A percentile compares a stretch with the other conserved stretches of the same genome.
These are phyloP conservation scores for Phasia obesa DNA, from an alignment of 2,888 invertebrate species.

Conservation along the genomic window DNA sequence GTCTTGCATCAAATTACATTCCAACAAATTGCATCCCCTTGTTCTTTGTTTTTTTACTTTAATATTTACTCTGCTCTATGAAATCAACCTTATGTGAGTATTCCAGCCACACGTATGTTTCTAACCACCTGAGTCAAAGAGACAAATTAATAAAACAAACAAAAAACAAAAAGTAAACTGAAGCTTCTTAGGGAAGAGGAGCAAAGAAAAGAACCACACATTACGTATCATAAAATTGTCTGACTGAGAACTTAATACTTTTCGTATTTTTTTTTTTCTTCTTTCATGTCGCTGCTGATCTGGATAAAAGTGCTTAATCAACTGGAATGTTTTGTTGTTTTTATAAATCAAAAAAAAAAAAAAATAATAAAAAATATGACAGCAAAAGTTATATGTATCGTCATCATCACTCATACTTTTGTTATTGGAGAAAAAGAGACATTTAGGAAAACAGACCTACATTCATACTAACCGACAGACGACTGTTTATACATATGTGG, in stretches of 20 bases:
- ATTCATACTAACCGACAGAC: slow-evolving; percentile 46
- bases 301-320: slow-evolving; percentile 80
- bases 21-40: slow-evolving; percentile 77
- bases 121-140: slow-evolving; percentile 59
- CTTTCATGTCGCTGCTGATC: slow-evolving; percentile 64
- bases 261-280: neutral
- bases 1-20: slow-evolving; percentile 78
- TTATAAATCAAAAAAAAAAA: slow-evolving; percentile 17
- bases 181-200: slow-evolving; percentile 32
- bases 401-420: slow-evolving; percentile 54
- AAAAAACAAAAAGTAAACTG: slow-evolving; percentile 29
- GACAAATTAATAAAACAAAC: neutral
- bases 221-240: slow-evolving; percentile 40
- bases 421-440: slow-evolving; percentile 46
- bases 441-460: neutral
- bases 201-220: slow-evolving; percentile 9
- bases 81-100: slow-evolving; percentile 28
- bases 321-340: slow-evolving; percentile 75
- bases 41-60: neutral
- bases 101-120: slow-evolving; percentile 62
- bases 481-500: slow-evolving; percentile 69
- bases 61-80: neutral
- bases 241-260: slow-evolving; percentile 64
- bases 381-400: slow-evolving; percentile 36
- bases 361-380: neutral